These are phyloP conservation scores for Cremastinae sp. DNA, from an alignment of 2,888 invertebrate genomes.

Conservation along the genomic window DNA sequence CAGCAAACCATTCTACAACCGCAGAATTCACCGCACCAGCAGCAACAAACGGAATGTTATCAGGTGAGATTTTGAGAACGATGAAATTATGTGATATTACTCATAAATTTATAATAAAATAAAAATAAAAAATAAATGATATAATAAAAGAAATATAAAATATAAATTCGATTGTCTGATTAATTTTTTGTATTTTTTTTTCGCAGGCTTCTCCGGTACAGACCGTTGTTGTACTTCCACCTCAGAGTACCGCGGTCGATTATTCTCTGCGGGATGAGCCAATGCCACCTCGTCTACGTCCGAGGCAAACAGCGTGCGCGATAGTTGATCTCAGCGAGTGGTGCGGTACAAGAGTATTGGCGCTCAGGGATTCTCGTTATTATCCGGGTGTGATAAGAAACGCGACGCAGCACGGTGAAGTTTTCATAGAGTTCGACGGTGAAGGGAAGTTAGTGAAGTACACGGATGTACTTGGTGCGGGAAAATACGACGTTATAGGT, in stretches of 20 bases:
- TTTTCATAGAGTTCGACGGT: slow-evolving; percentile 92
- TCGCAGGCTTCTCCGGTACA: slow-evolving; percentile 72
- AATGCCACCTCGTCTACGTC: slow-evolving; percentile 72
- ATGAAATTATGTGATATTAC: too few species aligned
- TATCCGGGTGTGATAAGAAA: slow-evolving; percentile 93
- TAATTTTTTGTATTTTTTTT: not conserved
- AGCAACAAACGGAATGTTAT: slow-evolving; percentile 71
- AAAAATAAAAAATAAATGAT: too few species aligned
- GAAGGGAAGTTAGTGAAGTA: slow-evolving; percentile 87
- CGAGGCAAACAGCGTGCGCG: slow-evolving; percentile 76
- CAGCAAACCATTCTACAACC: slow-evolving; percentile 69
- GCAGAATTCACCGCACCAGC: slow-evolving; percentile 72
- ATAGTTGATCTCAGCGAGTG: slow-evolving; percentile 94
- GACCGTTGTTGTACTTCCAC: slow-evolving; percentile 80
- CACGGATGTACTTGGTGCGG: slow-evolving; percentile 88
- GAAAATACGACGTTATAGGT: slow-evolving; percentile 93
- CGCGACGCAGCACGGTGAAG: slow-evolving; percentile 84
- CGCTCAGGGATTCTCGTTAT: slow-evolving; percentile 90
- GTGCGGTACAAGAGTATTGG: slow-evolving; percentile 95
- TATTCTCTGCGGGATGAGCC: slow-evolving; percentile 81
- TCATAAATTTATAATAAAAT: too few species aligned
- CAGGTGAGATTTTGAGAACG: slow-evolving; percentile 64
- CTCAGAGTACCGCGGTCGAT: slow-evolving; percentile 83
- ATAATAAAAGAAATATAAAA: too few species aligned
- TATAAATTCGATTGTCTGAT: not conserved